Percentiles rank a stretch among this genome's conserved stretches.
These are phyloP conservation scores for Phainopepla nitens DNA, from an alignment of 2,113 vertebrate species.

Conservation along the genomic window DNA sequence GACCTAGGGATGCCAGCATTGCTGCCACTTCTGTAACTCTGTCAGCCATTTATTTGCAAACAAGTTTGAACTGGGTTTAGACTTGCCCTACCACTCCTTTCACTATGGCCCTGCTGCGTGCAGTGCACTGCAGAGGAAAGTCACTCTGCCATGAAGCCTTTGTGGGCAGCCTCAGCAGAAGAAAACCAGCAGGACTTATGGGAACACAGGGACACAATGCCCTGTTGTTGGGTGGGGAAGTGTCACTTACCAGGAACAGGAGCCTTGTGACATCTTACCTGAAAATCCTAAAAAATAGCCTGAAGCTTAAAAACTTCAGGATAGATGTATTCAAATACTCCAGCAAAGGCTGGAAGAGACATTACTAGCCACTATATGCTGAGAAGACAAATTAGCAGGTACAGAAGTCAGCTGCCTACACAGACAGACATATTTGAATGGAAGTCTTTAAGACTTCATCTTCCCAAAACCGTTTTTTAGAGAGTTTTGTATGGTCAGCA, in stretches of 20 bases:
- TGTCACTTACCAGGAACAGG: neutral
- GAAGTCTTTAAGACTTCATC: neutral
- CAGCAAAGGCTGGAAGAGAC: neutral
- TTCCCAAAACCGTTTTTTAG: neutral
- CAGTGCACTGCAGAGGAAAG: neutral
- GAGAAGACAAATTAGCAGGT: neutral
- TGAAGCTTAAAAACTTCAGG: neutral
- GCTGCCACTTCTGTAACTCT: constrained; percentile 21
- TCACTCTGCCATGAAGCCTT: neutral
- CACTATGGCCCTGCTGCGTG: neutral
- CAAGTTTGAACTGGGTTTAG: constrained; percentile 14
- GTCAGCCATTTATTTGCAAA: constrained; percentile 4
- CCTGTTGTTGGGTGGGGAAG: neutral
- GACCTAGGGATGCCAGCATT: neutral
- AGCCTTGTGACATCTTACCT: neutral
- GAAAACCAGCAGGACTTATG: neutral
- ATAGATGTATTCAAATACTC: neutral
- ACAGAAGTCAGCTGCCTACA: neutral
- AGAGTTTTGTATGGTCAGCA: neutral
- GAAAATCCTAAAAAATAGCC: neutral
- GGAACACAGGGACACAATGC: neutral
- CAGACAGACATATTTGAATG: neutral
- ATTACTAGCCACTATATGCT: neutral
- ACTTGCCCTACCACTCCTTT: constrained; percentile 43
- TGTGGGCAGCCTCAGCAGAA: neutral